Evolutionary conservation across 2,888 invertebrate species (phyloP).

Genomic region (Trichogramma evanescens): DNA sequence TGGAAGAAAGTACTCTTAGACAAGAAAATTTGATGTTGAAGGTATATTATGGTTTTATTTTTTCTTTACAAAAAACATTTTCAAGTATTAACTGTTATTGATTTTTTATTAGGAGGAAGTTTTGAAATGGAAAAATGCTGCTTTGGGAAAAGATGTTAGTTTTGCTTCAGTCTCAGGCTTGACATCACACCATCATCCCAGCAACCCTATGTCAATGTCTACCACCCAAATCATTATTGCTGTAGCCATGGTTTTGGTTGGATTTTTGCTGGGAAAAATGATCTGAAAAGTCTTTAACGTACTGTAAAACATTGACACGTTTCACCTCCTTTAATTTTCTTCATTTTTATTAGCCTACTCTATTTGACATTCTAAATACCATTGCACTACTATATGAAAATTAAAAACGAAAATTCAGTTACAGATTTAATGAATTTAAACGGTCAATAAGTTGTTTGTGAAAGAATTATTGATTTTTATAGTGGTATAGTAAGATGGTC

Average conservation of each 20-base stretch:
- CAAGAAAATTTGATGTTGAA: constrained; percentile 81
- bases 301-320: constrained; percentile 34
- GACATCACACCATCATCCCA: constrained; percentile 28
- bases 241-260: constrained; percentile 40
- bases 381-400: constrained; percentile 17
- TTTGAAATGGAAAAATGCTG: constrained; percentile 37
- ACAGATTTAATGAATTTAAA: constrained; percentile 26
- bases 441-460: constrained; percentile 31
- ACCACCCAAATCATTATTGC: constrained; percentile 34
- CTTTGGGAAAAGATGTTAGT: constrained; percentile 33
- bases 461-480: constrained; percentile 32
- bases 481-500: constrained; percentile 32
- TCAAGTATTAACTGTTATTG: not conserved
- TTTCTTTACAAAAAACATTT: not conserved
- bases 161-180: constrained; percentile 32
- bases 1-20: constrained; percentile 71
- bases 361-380: constrained; percentile 27
- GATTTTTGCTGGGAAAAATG: constrained; percentile 44
- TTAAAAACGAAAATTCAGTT: constrained; percentile 17
- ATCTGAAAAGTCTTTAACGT: constrained; percentile 40
- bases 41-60: constrained; percentile 47
- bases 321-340: constrained; percentile 29
- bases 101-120: constrained; percentile 37
- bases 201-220: constrained; percentile 28
- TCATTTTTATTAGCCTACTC: constrained; percentile 37